These are phyloP conservation scores for Zonotrichia albicollis DNA, from an alignment of 2,797 vertebrate species.

Conservation along the genomic window DNA sequence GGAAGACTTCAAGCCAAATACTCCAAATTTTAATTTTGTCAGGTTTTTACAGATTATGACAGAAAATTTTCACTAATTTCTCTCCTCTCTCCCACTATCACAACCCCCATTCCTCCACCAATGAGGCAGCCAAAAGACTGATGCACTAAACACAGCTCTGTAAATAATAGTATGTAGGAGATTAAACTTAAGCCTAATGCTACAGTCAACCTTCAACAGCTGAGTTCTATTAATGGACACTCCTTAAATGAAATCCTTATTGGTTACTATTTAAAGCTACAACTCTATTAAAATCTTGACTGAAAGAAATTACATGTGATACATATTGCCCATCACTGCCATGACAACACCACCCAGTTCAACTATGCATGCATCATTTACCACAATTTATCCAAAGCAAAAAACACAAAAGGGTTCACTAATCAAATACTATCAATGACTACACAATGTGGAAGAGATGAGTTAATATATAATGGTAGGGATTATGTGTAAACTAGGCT, in stretches of 20 bases:
- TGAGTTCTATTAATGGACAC: slow-evolving; percentile 76
- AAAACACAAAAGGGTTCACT: not conserved
- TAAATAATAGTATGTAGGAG: slow-evolving; percentile 71
- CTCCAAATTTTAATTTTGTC: not conserved
- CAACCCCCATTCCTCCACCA: slow-evolving; percentile 33
- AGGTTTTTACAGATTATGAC: not conserved
- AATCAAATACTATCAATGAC: slow-evolving; percentile 23
- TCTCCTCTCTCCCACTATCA: not conserved
- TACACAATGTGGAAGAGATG: not conserved
- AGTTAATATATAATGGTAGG: not conserved
- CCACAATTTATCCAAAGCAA: not conserved
- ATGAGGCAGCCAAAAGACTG: slow-evolving; percentile 27
- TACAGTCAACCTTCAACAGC: slow-evolving; percentile 73
- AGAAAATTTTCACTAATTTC: not conserved
- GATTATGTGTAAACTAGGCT: not conserved
- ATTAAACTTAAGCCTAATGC: slow-evolving; percentile 76
- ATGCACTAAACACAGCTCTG: slow-evolving; percentile 35
- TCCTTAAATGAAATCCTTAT: slow-evolving; percentile 66
- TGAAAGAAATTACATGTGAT: slow-evolving; percentile 62
- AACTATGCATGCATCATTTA: not conserved
- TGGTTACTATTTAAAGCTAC: slow-evolving; percentile 73
- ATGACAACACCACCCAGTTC: not conserved
- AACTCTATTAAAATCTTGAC: slow-evolving; percentile 67
- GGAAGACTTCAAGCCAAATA: not conserved
- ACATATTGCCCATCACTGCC: not conserved